phyloP scores from a whole-genome alignment of 1,140 invertebrate species.

The Riptortus pedestris region DNA sequence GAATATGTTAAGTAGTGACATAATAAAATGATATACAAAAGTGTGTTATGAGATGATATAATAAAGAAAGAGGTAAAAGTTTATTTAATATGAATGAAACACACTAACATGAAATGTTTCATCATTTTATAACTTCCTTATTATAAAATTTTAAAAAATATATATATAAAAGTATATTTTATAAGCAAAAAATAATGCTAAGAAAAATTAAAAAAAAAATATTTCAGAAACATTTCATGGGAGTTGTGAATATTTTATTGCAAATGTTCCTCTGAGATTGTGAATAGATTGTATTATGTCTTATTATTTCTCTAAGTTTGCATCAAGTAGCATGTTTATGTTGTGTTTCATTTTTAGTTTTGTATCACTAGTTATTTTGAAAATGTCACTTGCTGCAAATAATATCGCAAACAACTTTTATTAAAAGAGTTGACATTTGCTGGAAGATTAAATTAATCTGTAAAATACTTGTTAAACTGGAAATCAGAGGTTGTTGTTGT shows the following conservation, averaged over 20 bases:
- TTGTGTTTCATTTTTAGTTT: too few species aligned
- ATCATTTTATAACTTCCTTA: conserved; percentile 16
- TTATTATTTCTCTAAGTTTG: too few species aligned
- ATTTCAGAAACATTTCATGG: conserved; percentile 22
- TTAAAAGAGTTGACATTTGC: too few species aligned
- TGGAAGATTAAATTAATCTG: too few species aligned
- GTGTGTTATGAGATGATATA: not conserved
- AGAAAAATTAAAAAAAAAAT: conserved; percentile 16
- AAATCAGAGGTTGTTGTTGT: too few species aligned
- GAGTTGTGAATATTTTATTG: conserved; percentile 12
- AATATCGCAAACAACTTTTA: too few species aligned
- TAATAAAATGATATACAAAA: conserved; percentile 19
- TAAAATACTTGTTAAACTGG: too few species aligned
- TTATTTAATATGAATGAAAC: conserved; percentile 1
- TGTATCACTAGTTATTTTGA: too few species aligned
- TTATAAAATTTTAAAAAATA: conserved; percentile 22
- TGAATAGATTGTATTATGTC: too few species aligned
- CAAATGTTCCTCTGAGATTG: conserved; percentile 11
- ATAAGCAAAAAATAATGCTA: conserved; percentile 17
- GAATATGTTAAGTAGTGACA: conserved; percentile 25
- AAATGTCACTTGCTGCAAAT: too few species aligned
- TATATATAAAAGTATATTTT: conserved; percentile 18
- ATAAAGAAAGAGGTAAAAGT: conserved; percentile 6
- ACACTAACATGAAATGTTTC: conserved; percentile 23
- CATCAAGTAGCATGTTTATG: too few species aligned